These are phyloP conservation scores for Exephanes ischioxanthus DNA, from an alignment of 2,888 invertebrate species.

Conservation along the genomic window DNA sequence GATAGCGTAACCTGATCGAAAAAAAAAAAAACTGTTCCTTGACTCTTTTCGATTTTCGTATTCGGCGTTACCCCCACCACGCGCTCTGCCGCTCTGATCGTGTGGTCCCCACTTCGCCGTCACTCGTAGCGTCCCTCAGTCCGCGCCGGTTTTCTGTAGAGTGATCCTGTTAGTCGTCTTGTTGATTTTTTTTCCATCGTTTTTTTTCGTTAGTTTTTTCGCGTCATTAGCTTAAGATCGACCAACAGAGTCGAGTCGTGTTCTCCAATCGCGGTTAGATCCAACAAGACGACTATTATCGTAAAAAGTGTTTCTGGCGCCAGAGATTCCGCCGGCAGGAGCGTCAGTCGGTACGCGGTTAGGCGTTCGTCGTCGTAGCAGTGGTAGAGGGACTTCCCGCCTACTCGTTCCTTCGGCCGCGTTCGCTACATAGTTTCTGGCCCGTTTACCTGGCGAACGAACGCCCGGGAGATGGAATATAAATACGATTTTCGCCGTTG, in stretches of 20 bases:
- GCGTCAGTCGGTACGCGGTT: neutral
- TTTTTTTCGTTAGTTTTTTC: no score
- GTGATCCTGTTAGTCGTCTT: neutral
- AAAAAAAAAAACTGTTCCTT: neutral
- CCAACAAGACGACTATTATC: no score
- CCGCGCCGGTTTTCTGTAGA: neutral
- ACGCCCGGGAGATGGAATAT: conserved; percentile 80
- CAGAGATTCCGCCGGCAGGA: neutral
- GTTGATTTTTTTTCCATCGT: neutral
- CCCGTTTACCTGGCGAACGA: conserved; percentile 75
- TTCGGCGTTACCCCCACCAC: neutral
- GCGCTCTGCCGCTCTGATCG: neutral
- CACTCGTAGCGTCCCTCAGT: neutral
- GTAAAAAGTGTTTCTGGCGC: no score
- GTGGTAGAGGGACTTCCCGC: neutral
- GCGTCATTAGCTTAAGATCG: no score
- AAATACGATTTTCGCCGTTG: conserved; percentile 81
- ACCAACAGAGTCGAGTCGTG: no score
- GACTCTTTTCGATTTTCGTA: neutral
- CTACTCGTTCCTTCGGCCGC: conserved; percentile 20
- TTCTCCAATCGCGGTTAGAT: no score
- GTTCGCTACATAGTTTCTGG: conserved; percentile 32
- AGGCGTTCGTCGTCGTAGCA: conserved; percentile 12
- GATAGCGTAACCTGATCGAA: neutral
- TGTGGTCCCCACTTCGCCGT: neutral